These are phyloP conservation scores for Lamprotornis superbus DNA, from an alignment of 2,113 vertebrate genomes.

Conservation along the genomic window DNA sequence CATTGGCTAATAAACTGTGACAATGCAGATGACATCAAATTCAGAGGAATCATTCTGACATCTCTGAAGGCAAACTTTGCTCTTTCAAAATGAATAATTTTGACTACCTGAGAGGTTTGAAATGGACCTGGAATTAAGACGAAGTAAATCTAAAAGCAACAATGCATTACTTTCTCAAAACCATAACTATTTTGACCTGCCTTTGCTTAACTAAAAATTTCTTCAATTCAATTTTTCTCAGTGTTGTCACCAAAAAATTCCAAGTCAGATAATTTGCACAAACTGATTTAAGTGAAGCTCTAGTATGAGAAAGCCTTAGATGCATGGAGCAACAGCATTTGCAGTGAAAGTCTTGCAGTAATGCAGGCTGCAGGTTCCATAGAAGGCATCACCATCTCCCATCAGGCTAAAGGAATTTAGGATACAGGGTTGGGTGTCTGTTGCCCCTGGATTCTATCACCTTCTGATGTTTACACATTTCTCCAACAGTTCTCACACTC, in stretches of 20 bases:
- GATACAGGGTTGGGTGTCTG: neutral
- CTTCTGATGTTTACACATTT: too few relatives aligned
- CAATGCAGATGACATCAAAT: neutral
- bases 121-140: neutral
- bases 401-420: neutral
- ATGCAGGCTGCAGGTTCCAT: neutral
- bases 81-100: neutral
- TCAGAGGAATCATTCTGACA: neutral
- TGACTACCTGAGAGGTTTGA: neutral
- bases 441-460: too few relatives aligned
- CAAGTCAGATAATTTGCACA: neutral
- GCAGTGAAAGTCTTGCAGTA: neutral
- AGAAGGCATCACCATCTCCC: neutral
- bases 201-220: neutral
- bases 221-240: neutral
- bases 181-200: neutral
- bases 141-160: neutral
- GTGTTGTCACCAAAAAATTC: neutral
- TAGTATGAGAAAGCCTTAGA: neutral
- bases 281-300: neutral
- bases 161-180: neutral
- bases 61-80: neutral
- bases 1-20: neutral
- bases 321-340: neutral
- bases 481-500: too few relatives aligned